Conservation (phyloP, 2,797 vertebrate species). For the Chrysocyon brachyurus region DNA sequence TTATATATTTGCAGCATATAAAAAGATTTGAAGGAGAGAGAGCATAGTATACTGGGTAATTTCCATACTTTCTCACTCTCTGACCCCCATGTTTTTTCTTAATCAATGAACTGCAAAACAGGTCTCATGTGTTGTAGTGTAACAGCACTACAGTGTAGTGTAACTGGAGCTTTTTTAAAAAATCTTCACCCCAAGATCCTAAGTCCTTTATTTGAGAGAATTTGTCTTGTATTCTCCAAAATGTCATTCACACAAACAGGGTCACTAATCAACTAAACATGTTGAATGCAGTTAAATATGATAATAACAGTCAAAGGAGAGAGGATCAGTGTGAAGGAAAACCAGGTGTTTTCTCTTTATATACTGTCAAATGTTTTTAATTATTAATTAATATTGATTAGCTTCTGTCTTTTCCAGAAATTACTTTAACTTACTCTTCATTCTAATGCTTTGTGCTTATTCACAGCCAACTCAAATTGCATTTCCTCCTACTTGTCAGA, state of each 20-base stretch:
- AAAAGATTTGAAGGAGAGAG: neutral
- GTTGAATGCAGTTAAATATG: neutral
- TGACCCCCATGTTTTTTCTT: neutral
- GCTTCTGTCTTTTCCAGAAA: neutral
- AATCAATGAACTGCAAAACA: neutral
- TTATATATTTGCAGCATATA: neutral
- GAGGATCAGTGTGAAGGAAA: neutral
- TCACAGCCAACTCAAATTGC: neutral
- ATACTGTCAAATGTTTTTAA: neutral
- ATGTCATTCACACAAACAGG: neutral
- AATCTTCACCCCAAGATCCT: neutral
- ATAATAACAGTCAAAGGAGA: neutral
- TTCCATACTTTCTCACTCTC: neutral
- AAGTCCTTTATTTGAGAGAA: neutral
- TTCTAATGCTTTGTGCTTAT: neutral
- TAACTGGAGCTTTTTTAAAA: neutral
- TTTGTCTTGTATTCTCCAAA: neutral
- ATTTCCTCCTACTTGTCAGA: neutral
- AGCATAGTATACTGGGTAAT: fast-evolving
- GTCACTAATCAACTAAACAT: neutral
- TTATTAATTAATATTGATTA: constrained; percentile 37
- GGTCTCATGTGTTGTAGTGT: neutral
- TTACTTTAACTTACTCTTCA: constrained; percentile 36
- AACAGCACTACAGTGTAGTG: too few relatives aligned
- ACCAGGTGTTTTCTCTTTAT: neutral